Percentiles rank a stretch among this genome's conserved stretches.
phyloP scores from a whole-genome alignment of 1,140 invertebrate genomes.

The Tetramorium simillimum region DNA sequence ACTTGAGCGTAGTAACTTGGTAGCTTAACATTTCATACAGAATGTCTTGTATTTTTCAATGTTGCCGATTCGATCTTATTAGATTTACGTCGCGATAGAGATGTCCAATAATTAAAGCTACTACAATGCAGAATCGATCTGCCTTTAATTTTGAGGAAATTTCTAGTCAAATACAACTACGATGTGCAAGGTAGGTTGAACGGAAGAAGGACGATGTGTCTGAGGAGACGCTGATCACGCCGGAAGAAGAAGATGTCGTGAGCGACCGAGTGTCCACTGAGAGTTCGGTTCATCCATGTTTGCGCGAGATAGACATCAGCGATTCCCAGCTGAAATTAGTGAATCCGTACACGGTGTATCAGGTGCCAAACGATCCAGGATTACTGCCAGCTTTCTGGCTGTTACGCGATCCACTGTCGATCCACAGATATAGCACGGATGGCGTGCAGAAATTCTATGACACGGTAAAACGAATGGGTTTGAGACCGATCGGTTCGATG shows the following conservation, averaged over 20 bases:
- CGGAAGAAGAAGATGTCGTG: constrained; percentile 52
- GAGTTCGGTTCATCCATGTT: constrained; percentile 62
- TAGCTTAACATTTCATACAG: constrained; percentile 9
- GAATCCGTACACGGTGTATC: constrained; percentile 65
- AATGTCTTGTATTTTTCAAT: background rate
- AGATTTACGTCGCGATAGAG: background rate
- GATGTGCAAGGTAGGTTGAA: constrained; percentile 9
- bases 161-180: background rate
- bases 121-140: background rate
- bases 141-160: background rate
- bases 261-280: constrained; percentile 46
- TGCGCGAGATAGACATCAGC: constrained; percentile 70
- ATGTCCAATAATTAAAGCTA: constrained; percentile 9
- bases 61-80: background rate
- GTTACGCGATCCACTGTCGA: constrained; percentile 56
- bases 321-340: constrained; percentile 71
- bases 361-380: constrained; percentile 74
- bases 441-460: constrained; percentile 78
- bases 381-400: constrained; percentile 74
- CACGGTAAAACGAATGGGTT: constrained; percentile 48
- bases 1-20: constrained; percentile 44
- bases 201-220: constrained; percentile 46
- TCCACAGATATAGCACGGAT: constrained; percentile 72
- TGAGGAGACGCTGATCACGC: constrained; percentile 67
- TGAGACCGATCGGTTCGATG: constrained; percentile 75